Evolutionary conservation across 2,113 vertebrate genomes (phyloP), one percentile per base, ranked within the genome.

Genomic region (Epinephelus cyanopodus): DNA sequence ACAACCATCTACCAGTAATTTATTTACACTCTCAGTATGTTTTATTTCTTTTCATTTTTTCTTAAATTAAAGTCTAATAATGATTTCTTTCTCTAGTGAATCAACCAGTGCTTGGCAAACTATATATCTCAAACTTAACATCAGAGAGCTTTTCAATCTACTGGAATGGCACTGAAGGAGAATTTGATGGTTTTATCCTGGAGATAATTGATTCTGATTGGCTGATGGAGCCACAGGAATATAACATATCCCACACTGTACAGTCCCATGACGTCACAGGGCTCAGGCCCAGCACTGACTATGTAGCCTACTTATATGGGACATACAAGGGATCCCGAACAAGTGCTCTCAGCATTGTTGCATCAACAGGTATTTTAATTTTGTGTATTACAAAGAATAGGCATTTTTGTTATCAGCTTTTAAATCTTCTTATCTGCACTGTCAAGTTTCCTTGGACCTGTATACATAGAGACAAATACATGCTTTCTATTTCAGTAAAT

Each of bases 151-250:
- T 99, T 97, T 95, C 95, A 90, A 91, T 99, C 82, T 95, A 93
- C 86, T 99, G 98, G 98, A 98, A 96, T 60, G 92, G 89, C 82
- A 93, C 95, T 21, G 82, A 86, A 25, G 96, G 95, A 67, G 88
- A 92, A 79, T 96, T 98, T 89, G 95, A 98, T 89, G 39, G 70
- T 90, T 99, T 98, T 97, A 95, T 95, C 91, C 92, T 98, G 96
- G 97, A 99, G 95, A 96, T 99, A 94, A 97, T 98, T 97, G 97
- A 99, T 96, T 97, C 97, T 78, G 96, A 97, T 96, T 98, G 97
- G 97, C 96, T 97, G 90, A 94, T 93, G 93, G 96, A 97, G 88
- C 95, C 93, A 42, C 89, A 90, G 91, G 97, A 97, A 88, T 96
- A 96, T 93, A 98, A 97, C 82, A 11, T 97, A 75, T 97, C 97